Evolutionary conservation across 2,888 invertebrate genomes (phyloP).

Genomic region (Nemoura dubitans): DNA sequence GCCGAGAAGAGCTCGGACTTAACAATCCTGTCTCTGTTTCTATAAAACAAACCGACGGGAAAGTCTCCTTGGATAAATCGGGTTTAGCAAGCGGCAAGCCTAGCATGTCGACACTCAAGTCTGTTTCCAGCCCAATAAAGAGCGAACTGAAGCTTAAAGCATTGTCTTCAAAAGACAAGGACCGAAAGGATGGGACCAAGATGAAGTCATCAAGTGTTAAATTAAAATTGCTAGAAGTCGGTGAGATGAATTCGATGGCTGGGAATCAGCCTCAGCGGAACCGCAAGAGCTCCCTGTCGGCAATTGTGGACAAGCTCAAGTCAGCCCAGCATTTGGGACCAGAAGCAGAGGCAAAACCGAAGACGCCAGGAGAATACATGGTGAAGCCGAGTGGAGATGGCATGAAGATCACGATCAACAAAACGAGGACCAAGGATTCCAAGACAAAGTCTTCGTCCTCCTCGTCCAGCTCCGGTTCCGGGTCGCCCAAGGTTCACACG

Average conservation of each 20-base stretch:
- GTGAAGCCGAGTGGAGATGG: conserved; percentile 89
- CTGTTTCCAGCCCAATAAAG: conserved; percentile 76
- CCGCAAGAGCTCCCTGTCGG: conserved; percentile 79
- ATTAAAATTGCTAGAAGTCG: conserved; percentile 73
- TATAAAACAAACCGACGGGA: conserved; percentile 69
- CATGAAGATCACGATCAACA: conserved; percentile 91
- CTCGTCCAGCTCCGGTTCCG: conserved; percentile 55
- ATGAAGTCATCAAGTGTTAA: conserved; percentile 72
- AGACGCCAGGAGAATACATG: conserved; percentile 83
- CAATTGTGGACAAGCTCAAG: conserved; percentile 87
- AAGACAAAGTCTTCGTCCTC: conserved; percentile 55
- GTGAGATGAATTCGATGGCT: conserved; percentile 51
- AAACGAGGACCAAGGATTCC: conserved; percentile 80
- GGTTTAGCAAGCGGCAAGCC: conserved; percentile 72
- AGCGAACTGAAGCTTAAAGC: conserved; percentile 57
- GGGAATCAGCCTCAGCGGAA: conserved; percentile 63
- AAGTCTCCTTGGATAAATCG: conserved; percentile 61
- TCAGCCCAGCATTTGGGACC: conserved; percentile 74
- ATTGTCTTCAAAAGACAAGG: conserved; percentile 61
- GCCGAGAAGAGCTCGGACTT: conserved; percentile 74
- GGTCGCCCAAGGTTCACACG: conserved; percentile 82
- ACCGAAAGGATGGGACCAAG: conserved; percentile 70
- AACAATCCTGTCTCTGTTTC: conserved; percentile 75
- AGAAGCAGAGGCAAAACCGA: conserved; percentile 63
- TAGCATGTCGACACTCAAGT: conserved; percentile 87